Conservation (phyloP, 2,113 vertebrate species). For the Buteo buteo region DNA sequence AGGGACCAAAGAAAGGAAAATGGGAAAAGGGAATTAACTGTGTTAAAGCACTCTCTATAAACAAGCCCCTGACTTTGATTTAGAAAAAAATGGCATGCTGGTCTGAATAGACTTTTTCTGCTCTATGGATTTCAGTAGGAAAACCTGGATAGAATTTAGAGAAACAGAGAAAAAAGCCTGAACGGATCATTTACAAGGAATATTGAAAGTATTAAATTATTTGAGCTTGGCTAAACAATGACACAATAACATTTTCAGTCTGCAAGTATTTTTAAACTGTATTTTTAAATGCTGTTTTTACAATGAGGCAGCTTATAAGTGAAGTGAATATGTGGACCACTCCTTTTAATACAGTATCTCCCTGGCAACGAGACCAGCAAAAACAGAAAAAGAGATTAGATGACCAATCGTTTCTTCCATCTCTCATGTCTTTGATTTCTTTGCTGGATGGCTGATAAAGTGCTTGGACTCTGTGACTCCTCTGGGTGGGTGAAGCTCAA, state of each 20-base stretch:
- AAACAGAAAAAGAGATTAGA: slow-evolving; percentile 53
- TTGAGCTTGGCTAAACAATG: slow-evolving; percentile 34
- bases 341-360: slow-evolving; percentile 47
- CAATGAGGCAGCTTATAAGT: background rate
- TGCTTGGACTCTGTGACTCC: slow-evolving; percentile 12
- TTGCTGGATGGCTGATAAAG: slow-evolving; percentile 34
- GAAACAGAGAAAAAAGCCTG: background rate
- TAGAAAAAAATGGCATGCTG: background rate
- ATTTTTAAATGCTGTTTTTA: slow-evolving; percentile 53
- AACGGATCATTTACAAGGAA: background rate
- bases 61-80: background rate
- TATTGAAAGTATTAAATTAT: slow-evolving; percentile 21
- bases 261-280: slow-evolving; percentile 41
- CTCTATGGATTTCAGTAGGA: background rate
- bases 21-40: background rate
- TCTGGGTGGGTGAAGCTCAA: slow-evolving; percentile 13
- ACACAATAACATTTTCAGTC: slow-evolving; percentile 16
- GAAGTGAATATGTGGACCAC: background rate
- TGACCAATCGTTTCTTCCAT: slow-evolving; percentile 34
- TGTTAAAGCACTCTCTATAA: background rate
- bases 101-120: background rate
- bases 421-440: slow-evolving; percentile 16
- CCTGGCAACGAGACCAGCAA: slow-evolving; percentile 7
- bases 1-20: background rate
- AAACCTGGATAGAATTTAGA: background rate